Evolutionary conservation across 2,888 invertebrate species (phyloP).

Genomic region (Microctonus brassicae): DNA sequence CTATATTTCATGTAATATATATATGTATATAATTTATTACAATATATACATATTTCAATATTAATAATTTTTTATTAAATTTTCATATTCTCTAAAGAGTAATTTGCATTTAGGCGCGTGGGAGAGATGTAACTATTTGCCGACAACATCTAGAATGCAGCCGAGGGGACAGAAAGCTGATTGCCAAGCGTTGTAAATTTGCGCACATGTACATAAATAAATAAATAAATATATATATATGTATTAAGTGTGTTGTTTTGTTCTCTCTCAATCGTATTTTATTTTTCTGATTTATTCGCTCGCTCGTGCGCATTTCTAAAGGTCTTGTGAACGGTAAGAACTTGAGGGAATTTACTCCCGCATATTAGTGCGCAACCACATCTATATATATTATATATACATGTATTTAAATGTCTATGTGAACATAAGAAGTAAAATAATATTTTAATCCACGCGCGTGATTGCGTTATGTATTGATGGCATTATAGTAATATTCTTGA

Average conservation of each 20-base stretch:
- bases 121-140: conserved; percentile 19
- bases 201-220: background rate
- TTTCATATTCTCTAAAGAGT: background rate
- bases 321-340: conserved; percentile 45
- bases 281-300: conserved; percentile 5
- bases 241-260: conserved; percentile 29
- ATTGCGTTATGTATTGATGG: background rate
- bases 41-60: conserved; percentile 10
- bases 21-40: no score
- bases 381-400: background rate
- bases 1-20: no score
- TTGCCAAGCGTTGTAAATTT: conserved; percentile 37
- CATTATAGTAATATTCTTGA: background rate
- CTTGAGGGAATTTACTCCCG: conserved; percentile 19
- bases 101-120: conserved; percentile 13
- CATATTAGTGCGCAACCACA: background rate
- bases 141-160: conserved; percentile 34
- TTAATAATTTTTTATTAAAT: background rate
- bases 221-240: conserved; percentile 24
- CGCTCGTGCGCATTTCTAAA: conserved; percentile 36
- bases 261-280: background rate
- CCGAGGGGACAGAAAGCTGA: conserved; percentile 41
- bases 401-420: background rate
- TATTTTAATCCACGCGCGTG: background rate
- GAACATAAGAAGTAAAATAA: background rate